phyloP scores from a whole-genome alignment of 2,888 invertebrate species.

The Beris morrisii region DNA sequence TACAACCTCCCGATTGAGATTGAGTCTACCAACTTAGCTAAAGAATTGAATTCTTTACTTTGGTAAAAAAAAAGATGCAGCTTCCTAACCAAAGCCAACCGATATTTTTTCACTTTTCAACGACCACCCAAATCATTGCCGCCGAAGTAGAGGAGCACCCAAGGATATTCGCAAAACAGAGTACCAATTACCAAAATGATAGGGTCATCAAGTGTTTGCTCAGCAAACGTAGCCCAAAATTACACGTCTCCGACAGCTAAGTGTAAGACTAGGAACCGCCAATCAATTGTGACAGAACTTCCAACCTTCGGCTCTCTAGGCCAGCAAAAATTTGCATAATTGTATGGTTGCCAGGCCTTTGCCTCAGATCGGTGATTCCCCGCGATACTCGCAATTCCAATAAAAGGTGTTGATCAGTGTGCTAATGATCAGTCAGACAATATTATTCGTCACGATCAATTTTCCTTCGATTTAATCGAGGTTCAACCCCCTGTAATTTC shows the following conservation, averaged over 20 bases:
- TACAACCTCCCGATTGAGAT: too few species aligned
- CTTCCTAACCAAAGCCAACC: too few species aligned
- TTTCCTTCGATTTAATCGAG: conserved; percentile 13
- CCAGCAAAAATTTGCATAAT: conserved; percentile 18
- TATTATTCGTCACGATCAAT: conserved; percentile 31
- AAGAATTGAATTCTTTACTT: too few species aligned
- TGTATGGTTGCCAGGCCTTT: neutral
- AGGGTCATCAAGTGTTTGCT: conserved; percentile 27
- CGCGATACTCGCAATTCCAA: conserved; percentile 3
- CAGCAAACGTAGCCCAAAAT: conserved; percentile 19
- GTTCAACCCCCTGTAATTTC: conserved; percentile 12
- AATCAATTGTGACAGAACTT: conserved; percentile 15
- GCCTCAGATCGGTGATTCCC: neutral
- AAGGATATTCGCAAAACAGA: too few species aligned
- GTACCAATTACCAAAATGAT: conserved; percentile 1
- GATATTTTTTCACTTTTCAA: too few species aligned
- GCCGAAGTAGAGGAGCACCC: too few species aligned
- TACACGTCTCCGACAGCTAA: conserved; percentile 22
- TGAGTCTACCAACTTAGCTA: too few species aligned
- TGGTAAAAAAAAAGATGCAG: too few species aligned
- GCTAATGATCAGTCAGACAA: conserved; percentile 20
- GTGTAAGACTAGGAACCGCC: conserved; percentile 1
- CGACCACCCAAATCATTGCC: too few species aligned
- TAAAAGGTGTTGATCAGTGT: conserved; percentile 28
- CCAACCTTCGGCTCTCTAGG: neutral